Base-by-base conservation (phyloP, 2,797 vertebrate species). In the Parauchenoglanis ngamensis region DNA sequence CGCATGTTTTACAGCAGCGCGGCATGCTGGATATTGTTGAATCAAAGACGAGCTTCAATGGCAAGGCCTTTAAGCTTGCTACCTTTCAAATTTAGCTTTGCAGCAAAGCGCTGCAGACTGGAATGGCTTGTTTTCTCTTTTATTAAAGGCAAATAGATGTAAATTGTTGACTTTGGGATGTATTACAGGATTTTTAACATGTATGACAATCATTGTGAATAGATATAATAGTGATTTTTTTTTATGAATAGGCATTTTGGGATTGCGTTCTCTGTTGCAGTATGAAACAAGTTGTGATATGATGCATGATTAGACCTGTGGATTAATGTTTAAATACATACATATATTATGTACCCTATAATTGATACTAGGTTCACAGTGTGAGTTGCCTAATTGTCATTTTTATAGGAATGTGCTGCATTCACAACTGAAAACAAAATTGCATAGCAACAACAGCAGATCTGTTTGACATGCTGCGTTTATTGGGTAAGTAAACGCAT, bases 21-120 rank as follows among this genome's bases (percentile, higher is more conserved):
- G 28, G 54, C 87, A 72, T 63, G 63, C 83, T 79, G 83, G 54
- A 83, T 88, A 73, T 88, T 88, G 83, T 85, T 35, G 49, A 79
- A 85, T 85, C 65, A 88, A 88, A 88, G 54, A 46, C 21, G 1
- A 59, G 31, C 83, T 78, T 87, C 70, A 77, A 28, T 56, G 56
- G 81, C 21, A 19, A 68, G 46, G 44, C 75, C 52, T 80, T 87
- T 84, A 79, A 72, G 65, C 81, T 77, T 31, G 35, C 56, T 10
- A 59, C 57, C 28, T 68, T 85, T 84, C 76, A 63, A 85, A 80
- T 84, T 72, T 68, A 54, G 56, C 87, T 80, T 79, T 49, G 76
- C n/a, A 40, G 73, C 52, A 76, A 76, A 83, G 25, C 23, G 1
- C 86, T 63, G 19, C 80, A 68, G 25, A 68, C 35, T 15, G 17